Base-by-base conservation (phyloP, 1,140 invertebrate species). In the Conus ventricosus region DNA sequence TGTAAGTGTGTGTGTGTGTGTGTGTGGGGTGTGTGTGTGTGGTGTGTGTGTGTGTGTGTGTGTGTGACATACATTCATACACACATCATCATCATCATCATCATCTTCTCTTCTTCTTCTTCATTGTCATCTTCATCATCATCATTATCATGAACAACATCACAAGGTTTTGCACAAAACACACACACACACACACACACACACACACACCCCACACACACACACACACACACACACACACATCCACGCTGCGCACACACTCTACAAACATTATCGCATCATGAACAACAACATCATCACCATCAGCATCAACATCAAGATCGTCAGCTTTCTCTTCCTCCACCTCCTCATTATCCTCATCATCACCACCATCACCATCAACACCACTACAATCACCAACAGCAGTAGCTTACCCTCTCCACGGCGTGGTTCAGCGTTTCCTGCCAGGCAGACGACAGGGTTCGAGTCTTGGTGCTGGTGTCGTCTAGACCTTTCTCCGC, bases 341-440 rank as follows among this genome's bases (percentile, higher is more conserved):
- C 7, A 39, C 76, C 7, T 39, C 17, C 7, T 39, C 5, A 27
- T 39, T 25, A 39, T 39, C 76, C 7, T 39, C 76, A 27, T 8
- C 76, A 78, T 39, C 76, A 78, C 10, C 76, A 78, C 10, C 76
- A 78, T 10, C 15, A 39, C 10, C 76, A 39, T 10, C 76, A 75
- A 13, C 71, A 75, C 7, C 71, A 75, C 7, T 23, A 75, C n/a
- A n/a, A n/a, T n/a, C n/a, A n/a, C n/a, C n/a, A n/a, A n/a, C n/a
- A n/a, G 5, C 67, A 75, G n/a, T 25, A 20, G 20, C 67, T 23
- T 92, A 98, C 98, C 95, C 98, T 97, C 88, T 97, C 97, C 13
- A 98, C 99, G 87, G 98, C 98, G 96, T 99, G 98, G 95, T 99
- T 99, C 27, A 99, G 96, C 98, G 99, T 99, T 96, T 99, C 98